A percentile compares a stretch with the other conserved stretches of the same genome.
Conservation (phyloP, 1,140 invertebrate species). For the Sinonovacula constricta region DNA sequence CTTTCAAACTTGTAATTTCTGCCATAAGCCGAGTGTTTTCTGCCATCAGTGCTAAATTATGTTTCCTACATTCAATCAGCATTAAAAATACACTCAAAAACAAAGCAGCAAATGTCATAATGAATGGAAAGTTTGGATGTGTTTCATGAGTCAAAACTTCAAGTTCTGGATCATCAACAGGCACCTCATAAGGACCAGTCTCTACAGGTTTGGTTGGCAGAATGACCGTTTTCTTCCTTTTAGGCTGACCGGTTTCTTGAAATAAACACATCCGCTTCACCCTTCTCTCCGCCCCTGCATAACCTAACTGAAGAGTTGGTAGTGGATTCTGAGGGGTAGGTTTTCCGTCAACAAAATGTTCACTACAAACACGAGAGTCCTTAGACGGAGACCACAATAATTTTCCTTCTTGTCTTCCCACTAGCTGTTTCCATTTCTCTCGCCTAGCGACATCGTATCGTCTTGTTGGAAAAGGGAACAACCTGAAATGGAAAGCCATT, state of each 20-base stretch:
- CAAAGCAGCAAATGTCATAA: neutral
- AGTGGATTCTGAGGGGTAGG: neutral
- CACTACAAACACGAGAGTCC: neutral
- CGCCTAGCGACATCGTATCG: neutral
- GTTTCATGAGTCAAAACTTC: neutral
- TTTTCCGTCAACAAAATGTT: slow-evolving; percentile 8
- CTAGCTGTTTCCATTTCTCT: slow-evolving; percentile 6
- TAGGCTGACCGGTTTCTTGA: neutral
- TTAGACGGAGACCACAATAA: neutral
- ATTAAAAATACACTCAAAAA: neutral
- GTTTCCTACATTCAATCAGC: neutral
- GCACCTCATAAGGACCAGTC: neutral
- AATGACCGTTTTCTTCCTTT: neutral
- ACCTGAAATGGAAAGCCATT: no score
- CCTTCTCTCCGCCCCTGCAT: neutral
- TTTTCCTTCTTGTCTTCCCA: neutral
- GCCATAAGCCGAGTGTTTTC: neutral
- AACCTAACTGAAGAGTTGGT: no score
- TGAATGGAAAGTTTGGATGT: neutral
- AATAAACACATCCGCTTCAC: neutral
- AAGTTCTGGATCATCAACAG: neutral
- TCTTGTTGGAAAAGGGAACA: neutral
- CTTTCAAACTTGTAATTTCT: neutral
- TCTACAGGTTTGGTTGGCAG: neutral
- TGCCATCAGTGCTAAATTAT: neutral